Evolutionary conservation across 2,113 vertebrate species (phyloP), one percentile per base, ranked within the genome.

Genomic region (Atrichornis clamosus): DNA sequence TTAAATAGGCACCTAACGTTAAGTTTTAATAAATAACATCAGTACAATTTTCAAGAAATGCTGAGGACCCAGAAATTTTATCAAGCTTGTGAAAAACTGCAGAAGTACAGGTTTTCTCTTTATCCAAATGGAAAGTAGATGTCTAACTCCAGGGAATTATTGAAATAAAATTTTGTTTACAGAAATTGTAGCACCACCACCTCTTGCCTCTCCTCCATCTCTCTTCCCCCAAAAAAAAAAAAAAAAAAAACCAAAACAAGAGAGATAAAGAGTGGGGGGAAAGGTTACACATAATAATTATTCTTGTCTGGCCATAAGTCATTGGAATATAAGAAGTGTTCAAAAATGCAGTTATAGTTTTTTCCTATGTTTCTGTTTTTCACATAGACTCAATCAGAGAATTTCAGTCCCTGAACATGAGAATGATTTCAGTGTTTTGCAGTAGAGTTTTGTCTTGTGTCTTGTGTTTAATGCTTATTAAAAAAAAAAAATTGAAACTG

Each of bases 231-330:
- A 6, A 19, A 5, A 3, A 13, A 10, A 47, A 35, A 33, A 52
- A 32, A 33, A 21, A 20, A 22, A 33, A 23, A n/a, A 32, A n/a
- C n/a, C n/a, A n/a, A 24, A 42, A 11, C 32, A 2, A 7, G 6
- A 14, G 3, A 35, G 6, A 16, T 20, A 63, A 69, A 55, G 3
- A 35, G 2, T n/a, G 2, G 1, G 13, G 15, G 3, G 33, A 52
- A 47, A 37, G 3, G 3, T 74, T 67, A 26, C 5, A 20, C 28
- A 13, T 52, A 67, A n/a, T 62, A 81, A 21, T 58, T 27, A 35
- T 76, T 50, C 60, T 73, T 74, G 11, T 56, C 41, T 53, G 22
- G 1, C 24, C 4, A 1, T 59, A 21, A 52, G 14, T 75, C 23
- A 33, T 3, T 91, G 35, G 52, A 59, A 56, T 77, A 67, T 77